Evolutionary conservation across 1,140 invertebrate genomes (phyloP).

Genomic region (Sycophila sp.): DNA sequence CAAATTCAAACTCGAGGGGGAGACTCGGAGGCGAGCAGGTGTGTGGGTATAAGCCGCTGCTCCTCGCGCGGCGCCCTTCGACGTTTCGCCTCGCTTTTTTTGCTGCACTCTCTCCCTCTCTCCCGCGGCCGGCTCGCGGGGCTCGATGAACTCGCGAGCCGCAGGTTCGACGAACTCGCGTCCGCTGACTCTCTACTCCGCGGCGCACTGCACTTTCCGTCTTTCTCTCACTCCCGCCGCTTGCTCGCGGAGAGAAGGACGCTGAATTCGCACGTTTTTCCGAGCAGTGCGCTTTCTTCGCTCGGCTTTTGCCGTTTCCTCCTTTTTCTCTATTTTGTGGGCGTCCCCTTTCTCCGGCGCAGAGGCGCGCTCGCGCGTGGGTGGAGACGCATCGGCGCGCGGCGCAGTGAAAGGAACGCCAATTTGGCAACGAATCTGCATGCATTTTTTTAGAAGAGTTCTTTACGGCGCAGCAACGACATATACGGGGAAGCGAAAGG

Average conservation of each 20-base stretch:
- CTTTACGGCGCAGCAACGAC: too few relatives aligned
- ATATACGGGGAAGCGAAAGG: too few relatives aligned
- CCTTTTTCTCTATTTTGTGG: not conserved
- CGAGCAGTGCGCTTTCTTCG: constrained; percentile 12
- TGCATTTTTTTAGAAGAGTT: too few relatives aligned
- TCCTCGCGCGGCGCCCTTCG: constrained; percentile 21
- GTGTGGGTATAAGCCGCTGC: too few relatives aligned
- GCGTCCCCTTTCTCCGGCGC: constrained; percentile 2
- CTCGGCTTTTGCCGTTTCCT: not conserved
- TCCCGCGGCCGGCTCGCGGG: not conserved
- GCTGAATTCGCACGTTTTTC: constrained; percentile 21
- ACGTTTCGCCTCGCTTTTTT: constrained; percentile 17
- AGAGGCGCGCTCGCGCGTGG: not conserved
- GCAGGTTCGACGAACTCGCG: constrained; percentile 36
- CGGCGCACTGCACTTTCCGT: too few relatives aligned
- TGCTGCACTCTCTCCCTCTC: not conserved
- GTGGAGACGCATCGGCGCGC: not conserved
- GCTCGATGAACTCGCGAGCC: constrained; percentile 30
- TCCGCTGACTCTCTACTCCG: constrained; percentile 6
- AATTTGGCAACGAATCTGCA: too few relatives aligned
- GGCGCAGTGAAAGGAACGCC: constrained; percentile 19
- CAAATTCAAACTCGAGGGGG: constrained; percentile 9
- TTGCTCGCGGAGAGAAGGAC: constrained; percentile 7
- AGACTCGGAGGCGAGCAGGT: constrained; percentile 21
- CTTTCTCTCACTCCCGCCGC: too few relatives aligned